These are phyloP conservation scores for Megalops cyprinoides DNA, from an alignment of 2,797 vertebrate species.

Conservation along the genomic window DNA sequence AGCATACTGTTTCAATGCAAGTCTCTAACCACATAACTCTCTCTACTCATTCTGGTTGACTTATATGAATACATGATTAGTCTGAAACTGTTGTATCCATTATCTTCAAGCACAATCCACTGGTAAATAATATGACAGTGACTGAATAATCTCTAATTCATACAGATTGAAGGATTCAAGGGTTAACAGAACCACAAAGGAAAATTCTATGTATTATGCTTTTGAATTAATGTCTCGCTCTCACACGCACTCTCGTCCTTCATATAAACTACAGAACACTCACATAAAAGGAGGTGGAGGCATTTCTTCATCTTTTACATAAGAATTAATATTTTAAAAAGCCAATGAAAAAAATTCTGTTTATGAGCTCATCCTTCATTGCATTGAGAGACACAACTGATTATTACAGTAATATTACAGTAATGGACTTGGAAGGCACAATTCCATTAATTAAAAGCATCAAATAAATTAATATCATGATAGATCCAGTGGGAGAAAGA, in stretches of 20 bases:
- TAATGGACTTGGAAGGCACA: constrained; percentile 21
- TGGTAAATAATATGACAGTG: too few relatives aligned
- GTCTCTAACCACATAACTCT: background rate
- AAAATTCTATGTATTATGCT: background rate
- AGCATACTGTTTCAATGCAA: background rate
- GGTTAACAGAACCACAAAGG: background rate
- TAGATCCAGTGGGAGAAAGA: background rate
- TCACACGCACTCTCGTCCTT: background rate
- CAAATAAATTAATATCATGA: background rate
- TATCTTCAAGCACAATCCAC: background rate
- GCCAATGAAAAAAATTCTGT: background rate
- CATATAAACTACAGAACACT: too few relatives aligned
- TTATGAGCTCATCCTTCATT: background rate
- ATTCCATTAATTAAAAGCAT: constrained; percentile 11
- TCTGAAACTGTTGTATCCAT: background rate
- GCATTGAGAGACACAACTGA: constrained; percentile 31
- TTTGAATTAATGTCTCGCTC: background rate
- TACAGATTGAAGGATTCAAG: constrained; percentile 7
- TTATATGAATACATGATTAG: background rate
- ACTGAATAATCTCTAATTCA: background rate
- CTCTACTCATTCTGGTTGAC: background rate
- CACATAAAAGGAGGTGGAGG: too few relatives aligned
- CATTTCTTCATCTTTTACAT: background rate
- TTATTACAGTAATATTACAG: background rate
- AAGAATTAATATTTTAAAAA: background rate